Conservation (phyloP, 1,140 invertebrate species). For the Pseudachorutes palmiensis region DNA sequence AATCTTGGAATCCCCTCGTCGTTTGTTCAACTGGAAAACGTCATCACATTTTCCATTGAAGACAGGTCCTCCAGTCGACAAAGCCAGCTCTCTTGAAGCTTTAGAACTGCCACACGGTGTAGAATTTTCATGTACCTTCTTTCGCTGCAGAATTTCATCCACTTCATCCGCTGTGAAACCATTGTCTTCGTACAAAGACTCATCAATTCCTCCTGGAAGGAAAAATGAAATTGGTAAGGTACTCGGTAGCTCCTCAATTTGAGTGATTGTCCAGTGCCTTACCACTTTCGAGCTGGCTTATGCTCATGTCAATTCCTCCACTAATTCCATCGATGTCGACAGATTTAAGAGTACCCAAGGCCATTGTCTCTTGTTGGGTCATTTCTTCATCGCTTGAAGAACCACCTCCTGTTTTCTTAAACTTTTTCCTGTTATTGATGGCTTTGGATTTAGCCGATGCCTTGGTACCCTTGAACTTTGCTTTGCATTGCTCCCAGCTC, state of each 20-base stretch:
- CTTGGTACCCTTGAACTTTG: neutral
- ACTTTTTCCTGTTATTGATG: neutral
- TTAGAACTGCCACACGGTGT: no score
- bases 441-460: neutral
- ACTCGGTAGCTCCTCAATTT: neutral
- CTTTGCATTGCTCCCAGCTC: neutral
- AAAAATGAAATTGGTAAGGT: neutral
- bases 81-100: no score
- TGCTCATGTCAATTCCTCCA: neutral
- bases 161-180: conserved; percentile 1
- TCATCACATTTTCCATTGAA: no score
- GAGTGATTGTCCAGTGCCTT: neutral
- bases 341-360: neutral
- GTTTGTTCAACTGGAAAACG: no score
- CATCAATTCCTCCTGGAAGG: neutral
- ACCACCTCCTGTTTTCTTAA: neutral
- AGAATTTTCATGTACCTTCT: no score
- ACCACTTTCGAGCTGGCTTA: neutral
- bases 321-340: neutral
- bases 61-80: no score
- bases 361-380: neutral
- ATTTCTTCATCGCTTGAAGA: neutral
- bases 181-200: neutral
- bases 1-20: neutral
- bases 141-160: no score